These are phyloP conservation scores for Oreotrochilus melanogaster DNA, from an alignment of 2,113 vertebrate species.

Conservation along the genomic window DNA sequence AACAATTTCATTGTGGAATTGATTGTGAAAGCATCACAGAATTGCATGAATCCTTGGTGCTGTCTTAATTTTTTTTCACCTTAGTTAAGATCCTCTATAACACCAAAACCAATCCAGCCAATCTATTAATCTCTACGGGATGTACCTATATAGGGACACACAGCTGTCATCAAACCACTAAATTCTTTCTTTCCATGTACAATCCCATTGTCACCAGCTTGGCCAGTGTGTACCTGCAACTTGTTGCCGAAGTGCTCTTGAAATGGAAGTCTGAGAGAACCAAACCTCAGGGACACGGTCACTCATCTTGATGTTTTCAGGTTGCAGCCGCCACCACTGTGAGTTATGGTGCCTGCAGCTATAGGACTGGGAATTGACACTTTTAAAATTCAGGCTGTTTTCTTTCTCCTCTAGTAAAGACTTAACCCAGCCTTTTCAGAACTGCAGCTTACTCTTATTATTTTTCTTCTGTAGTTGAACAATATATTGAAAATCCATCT, in stretches of 20 bases:
- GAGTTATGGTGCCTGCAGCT: neutral
- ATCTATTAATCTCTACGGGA: neutral
- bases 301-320: neutral
- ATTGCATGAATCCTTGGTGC: neutral
- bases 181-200: neutral
- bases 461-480: neutral
- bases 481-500: neutral
- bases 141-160: neutral
- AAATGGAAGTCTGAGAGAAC: neutral
- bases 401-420: neutral
- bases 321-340: neutral
- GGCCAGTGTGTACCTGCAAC: neutral
- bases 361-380: neutral
- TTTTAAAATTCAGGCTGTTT: neutral
- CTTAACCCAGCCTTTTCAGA: neutral
- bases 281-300: neutral
- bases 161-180: neutral
- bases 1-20: neutral
- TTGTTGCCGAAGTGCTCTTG: neutral
- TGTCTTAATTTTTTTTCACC: neutral
- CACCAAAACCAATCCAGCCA: neutral
- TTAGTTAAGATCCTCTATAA: neutral
- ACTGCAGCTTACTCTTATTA: neutral
- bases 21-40: neutral
- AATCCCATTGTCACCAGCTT: neutral